Evolutionary conservation across 2,888 invertebrate genomes (phyloP).

Genomic region (Steinernema scapterisci): DNA sequence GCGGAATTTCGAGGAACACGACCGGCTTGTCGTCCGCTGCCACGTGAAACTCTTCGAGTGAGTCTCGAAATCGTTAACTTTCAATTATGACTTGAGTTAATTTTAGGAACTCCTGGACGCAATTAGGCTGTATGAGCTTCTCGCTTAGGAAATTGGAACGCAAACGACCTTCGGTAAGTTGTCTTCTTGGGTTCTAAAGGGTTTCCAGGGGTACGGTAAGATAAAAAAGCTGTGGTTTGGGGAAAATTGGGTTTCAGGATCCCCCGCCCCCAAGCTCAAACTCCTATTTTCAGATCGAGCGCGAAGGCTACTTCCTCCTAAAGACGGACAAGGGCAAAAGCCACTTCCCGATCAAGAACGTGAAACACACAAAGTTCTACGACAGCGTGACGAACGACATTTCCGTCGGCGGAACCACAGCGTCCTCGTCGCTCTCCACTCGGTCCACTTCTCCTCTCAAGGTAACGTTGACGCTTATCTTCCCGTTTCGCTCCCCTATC

Average conservation of each 20-base stretch:
- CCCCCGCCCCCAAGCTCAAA: background rate
- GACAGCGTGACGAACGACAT: background rate
- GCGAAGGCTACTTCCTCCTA: conserved; percentile 17
- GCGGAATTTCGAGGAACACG: conserved; percentile 12
- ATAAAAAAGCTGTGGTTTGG: no score
- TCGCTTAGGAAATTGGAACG: conserved; percentile 46
- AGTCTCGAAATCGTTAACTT: background rate
- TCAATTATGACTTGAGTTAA: background rate
- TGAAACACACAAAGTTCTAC: conserved; percentile 5
- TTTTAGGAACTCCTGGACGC: conserved; percentile 15
- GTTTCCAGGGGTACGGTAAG: background rate
- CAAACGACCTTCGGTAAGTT: conserved; percentile 38
- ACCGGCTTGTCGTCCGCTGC: conserved; percentile 10
- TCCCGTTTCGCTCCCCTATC: no score
- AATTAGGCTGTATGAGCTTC: conserved; percentile 59
- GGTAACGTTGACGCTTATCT: background rate
- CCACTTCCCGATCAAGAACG: background rate
- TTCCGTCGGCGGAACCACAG: background rate
- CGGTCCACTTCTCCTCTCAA: conserved; percentile 11
- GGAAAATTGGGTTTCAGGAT: no score
- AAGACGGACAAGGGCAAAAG: background rate
- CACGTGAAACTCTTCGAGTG: background rate
- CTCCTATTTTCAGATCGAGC: background rate
- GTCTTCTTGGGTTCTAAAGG: background rate
- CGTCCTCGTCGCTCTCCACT: conserved; percentile 18